Percentiles rank a stretch among this genome's conserved stretches.
phyloP scores from a whole-genome alignment of 2,797 vertebrate species.

The Tenualosa thibaudeaui region DNA sequence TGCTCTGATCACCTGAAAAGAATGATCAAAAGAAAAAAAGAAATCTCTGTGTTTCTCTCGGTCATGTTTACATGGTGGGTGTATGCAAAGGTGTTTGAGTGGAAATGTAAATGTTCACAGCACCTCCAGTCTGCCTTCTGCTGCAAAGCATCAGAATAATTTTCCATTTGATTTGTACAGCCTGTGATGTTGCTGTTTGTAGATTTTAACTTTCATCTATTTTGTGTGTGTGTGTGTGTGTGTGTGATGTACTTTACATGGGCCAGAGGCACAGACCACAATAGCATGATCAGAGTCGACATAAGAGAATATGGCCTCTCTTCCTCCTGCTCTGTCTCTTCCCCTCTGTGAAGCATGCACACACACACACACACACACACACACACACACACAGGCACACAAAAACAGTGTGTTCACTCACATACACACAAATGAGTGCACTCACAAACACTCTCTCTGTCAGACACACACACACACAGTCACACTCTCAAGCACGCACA shows the following conservation, averaged over 20 bases:
- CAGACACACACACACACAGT: background rate
- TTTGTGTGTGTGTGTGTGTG: slow-evolving; percentile 60
- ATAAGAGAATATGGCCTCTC: background rate
- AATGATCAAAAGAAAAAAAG: too few species aligned
- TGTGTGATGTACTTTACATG: slow-evolving; percentile 15
- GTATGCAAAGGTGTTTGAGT: background rate
- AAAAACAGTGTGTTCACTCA: background rate
- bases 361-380: background rate
- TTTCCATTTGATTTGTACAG: background rate
- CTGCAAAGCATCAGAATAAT: background rate
- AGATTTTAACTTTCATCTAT: background rate
- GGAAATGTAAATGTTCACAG: background rate
- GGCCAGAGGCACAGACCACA: background rate
- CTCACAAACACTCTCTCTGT: background rate
- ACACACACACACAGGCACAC: background rate
- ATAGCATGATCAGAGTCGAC: background rate
- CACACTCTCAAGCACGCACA: background rate
- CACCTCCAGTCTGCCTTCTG: background rate
- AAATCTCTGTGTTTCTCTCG: background rate
- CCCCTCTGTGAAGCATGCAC: background rate
- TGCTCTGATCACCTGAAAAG: too few species aligned
- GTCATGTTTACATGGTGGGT: background rate
- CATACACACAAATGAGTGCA: background rate
- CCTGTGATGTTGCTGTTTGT: slow-evolving; percentile 3
- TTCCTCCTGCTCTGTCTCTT: background rate